A percentile compares a stretch with the other conserved stretches of the same genome.
These are phyloP conservation scores for Hermetia illucens DNA, from an alignment of 1,140 invertebrate species.

Conservation along the genomic window DNA sequence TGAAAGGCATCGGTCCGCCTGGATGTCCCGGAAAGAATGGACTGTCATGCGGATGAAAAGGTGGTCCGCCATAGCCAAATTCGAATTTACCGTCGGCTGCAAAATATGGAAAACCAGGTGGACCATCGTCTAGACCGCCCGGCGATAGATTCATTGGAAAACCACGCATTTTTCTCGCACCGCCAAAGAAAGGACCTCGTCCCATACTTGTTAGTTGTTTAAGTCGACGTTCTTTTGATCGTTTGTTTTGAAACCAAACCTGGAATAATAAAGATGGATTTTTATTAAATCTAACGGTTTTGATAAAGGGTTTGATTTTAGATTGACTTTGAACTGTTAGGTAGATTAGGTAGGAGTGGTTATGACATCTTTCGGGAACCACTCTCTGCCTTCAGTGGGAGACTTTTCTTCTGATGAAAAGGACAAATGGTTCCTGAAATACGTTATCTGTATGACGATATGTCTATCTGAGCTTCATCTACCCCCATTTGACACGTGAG, in stretches of 20 bases:
- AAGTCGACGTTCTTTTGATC: slow-evolving; percentile 90
- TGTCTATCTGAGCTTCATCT: no score
- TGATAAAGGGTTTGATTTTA: no score
- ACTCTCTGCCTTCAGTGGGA: no score
- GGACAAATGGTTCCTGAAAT: no score
- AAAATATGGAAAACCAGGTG: slow-evolving; percentile 73
- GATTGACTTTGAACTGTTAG: no score
- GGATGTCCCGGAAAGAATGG: slow-evolving; percentile 70
- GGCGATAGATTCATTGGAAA: slow-evolving; percentile 82
- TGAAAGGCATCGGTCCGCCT: slow-evolving; percentile 58
- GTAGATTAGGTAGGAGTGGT: no score
- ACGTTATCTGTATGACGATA: no score
- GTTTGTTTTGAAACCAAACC: slow-evolving; percentile 99
- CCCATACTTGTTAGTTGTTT: slow-evolving; percentile 88
- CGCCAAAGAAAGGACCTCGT: slow-evolving; percentile 74
- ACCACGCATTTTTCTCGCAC: slow-evolving; percentile 76
- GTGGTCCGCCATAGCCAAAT: slow-evolving; percentile 72
- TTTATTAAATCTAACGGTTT: no score
- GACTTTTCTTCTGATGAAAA: no score
- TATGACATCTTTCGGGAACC: no score
- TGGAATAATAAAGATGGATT: slow-evolving; percentile 32
- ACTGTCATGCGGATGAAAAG: slow-evolving; percentile 71
- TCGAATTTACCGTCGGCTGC: slow-evolving; percentile 76
- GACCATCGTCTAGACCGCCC: slow-evolving; percentile 63
- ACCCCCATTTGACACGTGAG: no score